Evolutionary conservation across 2,113 vertebrate species (phyloP), one percentile per base, ranked within the genome.

Genomic region (Grammatotria lemairii): DNA sequence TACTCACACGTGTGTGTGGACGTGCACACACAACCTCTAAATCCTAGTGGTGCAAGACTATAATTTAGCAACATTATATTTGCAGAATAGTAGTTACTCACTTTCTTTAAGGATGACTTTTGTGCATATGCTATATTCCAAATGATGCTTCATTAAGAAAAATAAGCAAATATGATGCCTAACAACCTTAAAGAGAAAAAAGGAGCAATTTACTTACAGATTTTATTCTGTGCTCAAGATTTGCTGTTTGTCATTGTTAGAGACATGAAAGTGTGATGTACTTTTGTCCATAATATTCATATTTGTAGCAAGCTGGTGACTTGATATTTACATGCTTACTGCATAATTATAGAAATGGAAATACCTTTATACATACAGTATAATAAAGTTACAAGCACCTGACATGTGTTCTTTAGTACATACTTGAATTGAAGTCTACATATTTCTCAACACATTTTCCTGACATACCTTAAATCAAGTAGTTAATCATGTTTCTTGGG

Each of bases 1-100:
- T 17, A 4, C 57, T 23, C 33, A 54, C 51, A 60, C 8, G 19
- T 68, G 60, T 38, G 31, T 65, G 60, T 65, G 53, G 17, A 63
- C 2, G 9, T 42, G 10, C 9, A 53, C 54, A 80, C 65, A 80
- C 51, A 57, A 58, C 54, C 26, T 40, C 53, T 54, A 70, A 40
- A 42, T 33, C 65, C 47, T 58, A 38, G 23, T 75, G 23, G 9
- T 63, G 57, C 14, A 82, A 85, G 13, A 81, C 83, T 87, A 38
- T 88, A 88, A 85, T 88, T 88, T 63, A 42, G 17, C 2, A 54
- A 23, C 26, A 38, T 84, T 83, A 17, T 78, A 86, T 88, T 88
- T 90, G 35, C 26, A 85, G 58, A 55, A 65, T 13, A 35, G 75
- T 40, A 23, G 47, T 60, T 33, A 60, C 55, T 79, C 3, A 6